phyloP scores from a whole-genome alignment of 2,888 invertebrate genomes.

The Phrixothrix hirtus region DNA sequence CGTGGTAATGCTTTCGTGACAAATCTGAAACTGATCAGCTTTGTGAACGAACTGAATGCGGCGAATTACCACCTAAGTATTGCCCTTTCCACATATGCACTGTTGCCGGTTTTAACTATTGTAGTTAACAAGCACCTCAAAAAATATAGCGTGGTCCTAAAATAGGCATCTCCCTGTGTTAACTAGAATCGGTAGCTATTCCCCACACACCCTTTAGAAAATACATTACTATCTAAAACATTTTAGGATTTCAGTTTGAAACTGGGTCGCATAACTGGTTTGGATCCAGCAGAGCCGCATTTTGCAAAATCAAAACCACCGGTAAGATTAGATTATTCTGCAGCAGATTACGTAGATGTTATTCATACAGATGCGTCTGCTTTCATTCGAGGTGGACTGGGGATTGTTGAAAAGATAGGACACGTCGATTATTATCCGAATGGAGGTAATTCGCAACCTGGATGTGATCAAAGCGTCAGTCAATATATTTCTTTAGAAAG shows the following conservation, averaged over 20 bases:
- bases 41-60: no score
- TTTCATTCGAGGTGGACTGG: conserved; percentile 76
- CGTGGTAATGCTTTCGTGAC: no score
- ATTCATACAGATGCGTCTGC: conserved; percentile 86
- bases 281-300: conserved; percentile 93
- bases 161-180: no score
- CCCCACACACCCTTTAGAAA: no score
- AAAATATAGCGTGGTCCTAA: no score
- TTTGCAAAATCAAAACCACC: conserved; percentile 79
- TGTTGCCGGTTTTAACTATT: no score
- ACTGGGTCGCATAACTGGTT: conserved; percentile 78
- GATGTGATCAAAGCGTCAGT: conserved; percentile 63
- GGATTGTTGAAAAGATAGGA: conserved; percentile 79
- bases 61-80: no score
- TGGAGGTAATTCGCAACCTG: conserved; percentile 81
- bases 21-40: no score
- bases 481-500: conserved; percentile 67
- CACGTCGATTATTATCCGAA: conserved; percentile 93
- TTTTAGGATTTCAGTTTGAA: conserved; percentile 66
- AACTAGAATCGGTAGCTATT: no score
- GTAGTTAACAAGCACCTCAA: no score
- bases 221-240: no score
- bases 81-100: no score
- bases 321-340: conserved; percentile 82
- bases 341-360: conserved; percentile 87